Conservation (phyloP, 2,888 invertebrate species). For the Perizoma affinitatum region DNA sequence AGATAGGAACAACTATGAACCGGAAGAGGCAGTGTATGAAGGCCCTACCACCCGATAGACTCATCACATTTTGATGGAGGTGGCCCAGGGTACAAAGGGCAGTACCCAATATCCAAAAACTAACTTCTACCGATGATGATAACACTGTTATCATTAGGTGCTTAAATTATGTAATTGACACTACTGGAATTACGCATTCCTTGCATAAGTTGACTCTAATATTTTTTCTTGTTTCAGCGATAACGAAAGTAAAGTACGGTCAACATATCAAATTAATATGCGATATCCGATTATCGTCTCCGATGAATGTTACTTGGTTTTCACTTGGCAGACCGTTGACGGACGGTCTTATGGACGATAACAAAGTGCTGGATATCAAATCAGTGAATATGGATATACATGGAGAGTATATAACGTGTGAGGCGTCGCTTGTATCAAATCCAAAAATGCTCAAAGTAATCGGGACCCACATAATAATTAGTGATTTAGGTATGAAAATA, state of each 20-base stretch:
- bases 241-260: slow-evolving; percentile 1
- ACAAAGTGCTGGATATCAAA: slow-evolving; percentile 11
- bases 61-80: too few species aligned
- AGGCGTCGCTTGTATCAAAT: not conserved
- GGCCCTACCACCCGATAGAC: too few species aligned
- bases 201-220: not conserved
- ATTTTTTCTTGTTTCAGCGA: slow-evolving; percentile 3
- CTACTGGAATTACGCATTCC: not conserved
- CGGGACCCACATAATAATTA: slow-evolving; percentile 4
- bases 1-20: too few species aligned
- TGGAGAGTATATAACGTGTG: slow-evolving; percentile 14
- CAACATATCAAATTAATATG: slow-evolving; percentile 14
- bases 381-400: slow-evolving; percentile 4
- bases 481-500: slow-evolving; percentile 8
- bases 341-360: not conserved
- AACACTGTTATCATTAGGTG: too few species aligned
- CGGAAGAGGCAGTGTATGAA: too few species aligned
- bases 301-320: not conserved
- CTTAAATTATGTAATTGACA: too few species aligned
- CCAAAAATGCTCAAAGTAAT: not conserved
- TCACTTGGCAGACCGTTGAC: not conserved
- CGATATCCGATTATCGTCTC: not conserved
- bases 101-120: too few species aligned
- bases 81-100: too few species aligned
- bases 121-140: too few species aligned